These are phyloP conservation scores for Lutraria lutraria DNA, from an alignment of 2,888 invertebrate genomes.

Conservation along the genomic window DNA sequence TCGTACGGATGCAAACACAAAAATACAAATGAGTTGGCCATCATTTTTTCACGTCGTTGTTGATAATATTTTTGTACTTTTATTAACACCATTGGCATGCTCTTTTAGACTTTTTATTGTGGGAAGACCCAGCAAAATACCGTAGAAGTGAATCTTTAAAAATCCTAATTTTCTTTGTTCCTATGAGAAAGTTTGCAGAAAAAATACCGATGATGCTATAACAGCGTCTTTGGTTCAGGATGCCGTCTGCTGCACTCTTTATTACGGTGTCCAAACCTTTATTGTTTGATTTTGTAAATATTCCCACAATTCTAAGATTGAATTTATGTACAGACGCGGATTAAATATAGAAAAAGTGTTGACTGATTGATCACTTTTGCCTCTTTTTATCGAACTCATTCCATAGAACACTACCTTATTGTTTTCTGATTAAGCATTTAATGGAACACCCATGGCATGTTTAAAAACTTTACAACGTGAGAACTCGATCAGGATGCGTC, in stretches of 20 bases:
- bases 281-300: background rate
- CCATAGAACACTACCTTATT: background rate
- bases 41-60: too few relatives aligned
- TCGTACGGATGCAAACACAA: too few relatives aligned
- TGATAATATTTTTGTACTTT: too few relatives aligned
- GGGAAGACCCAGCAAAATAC: background rate
- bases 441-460: too few relatives aligned
- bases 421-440: background rate
- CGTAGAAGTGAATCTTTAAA: background rate
- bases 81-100: too few relatives aligned
- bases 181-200: conserved; percentile 7
- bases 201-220: background rate
- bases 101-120: background rate
- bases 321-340: background rate
- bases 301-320: conserved; percentile 6
- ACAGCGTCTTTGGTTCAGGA: background rate
- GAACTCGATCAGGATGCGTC: too few relatives aligned
- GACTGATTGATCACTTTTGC: background rate
- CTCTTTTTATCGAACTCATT: background rate
- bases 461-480: too few relatives aligned
- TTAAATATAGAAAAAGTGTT: background rate
- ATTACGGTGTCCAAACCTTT: background rate
- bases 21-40: too few relatives aligned
- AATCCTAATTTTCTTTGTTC: conserved; percentile 16
- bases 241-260: background rate